These are phyloP conservation scores for Drosophila auraria DNA, from an alignment of 1,140 invertebrate genomes.

Conservation along the genomic window DNA sequence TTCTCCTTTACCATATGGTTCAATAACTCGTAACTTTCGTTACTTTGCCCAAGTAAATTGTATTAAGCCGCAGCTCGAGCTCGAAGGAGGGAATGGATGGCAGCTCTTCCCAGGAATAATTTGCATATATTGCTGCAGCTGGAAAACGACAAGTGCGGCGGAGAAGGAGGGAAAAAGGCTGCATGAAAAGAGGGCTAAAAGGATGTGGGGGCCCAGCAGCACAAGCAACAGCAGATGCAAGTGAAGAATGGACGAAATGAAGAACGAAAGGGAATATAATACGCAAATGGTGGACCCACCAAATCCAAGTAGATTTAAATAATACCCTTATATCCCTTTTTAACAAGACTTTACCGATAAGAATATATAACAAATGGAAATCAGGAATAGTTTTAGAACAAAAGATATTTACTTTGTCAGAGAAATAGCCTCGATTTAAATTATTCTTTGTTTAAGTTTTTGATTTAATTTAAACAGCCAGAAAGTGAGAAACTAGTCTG, in stretches of 20 bases:
- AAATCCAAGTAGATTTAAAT: background rate
- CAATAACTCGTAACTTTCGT: constrained; percentile 26
- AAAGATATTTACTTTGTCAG: background rate
- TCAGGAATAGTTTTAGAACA: background rate
- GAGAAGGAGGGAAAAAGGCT: background rate
- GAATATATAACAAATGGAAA: background rate
- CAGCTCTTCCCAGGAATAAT: constrained; percentile 40
- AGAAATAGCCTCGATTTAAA: too few species aligned
- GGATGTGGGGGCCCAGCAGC: constrained; percentile 17
- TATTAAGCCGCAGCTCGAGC: constrained; percentile 14
- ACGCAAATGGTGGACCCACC: constrained; percentile 8
- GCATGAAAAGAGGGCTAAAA: constrained; percentile 9
- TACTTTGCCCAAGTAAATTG: constrained; percentile 28
- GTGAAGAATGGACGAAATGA: constrained; percentile 20
- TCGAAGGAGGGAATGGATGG: background rate
- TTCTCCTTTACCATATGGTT: constrained; percentile 17
- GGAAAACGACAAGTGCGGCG: constrained; percentile 20
- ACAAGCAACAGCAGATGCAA: constrained; percentile 36
- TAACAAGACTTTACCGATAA: background rate
- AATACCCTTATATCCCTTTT: constrained; percentile 14
- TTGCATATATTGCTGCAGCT: constrained; percentile 47
- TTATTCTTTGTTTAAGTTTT: too few species aligned
- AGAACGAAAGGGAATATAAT: constrained; percentile 40
- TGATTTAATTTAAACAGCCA: too few species aligned
- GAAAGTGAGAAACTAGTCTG: too few species aligned